Conservation (phyloP, 1,140 invertebrate species). For the Rhopalosiphum maidis region DNA sequence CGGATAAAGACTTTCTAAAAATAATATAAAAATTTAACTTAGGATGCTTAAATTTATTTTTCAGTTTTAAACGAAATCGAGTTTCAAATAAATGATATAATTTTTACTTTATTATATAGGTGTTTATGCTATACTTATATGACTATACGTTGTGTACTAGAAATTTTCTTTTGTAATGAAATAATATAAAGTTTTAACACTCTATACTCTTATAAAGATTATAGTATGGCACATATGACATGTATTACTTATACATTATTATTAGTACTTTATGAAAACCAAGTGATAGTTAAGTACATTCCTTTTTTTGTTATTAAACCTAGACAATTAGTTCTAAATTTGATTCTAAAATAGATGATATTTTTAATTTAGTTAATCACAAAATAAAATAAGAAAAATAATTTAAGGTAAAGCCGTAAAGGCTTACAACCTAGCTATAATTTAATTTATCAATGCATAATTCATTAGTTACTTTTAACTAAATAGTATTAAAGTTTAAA, state of each 20-base stretch:
- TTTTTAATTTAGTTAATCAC: no score
- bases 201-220: background rate
- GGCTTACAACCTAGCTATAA: background rate
- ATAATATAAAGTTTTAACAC: background rate
- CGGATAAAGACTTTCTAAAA: constrained; percentile 46
- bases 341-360: background rate
- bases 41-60: background rate
- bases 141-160: background rate
- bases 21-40: background rate
- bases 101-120: background rate
- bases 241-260: background rate
- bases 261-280: background rate
- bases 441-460: background rate
- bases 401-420: no score
- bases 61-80: background rate
- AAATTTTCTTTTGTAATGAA: background rate
- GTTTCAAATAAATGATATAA: background rate
- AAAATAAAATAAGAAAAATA: no score
- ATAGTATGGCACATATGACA: background rate
- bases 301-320: background rate
- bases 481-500: background rate
- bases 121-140: background rate
- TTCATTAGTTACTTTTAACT: background rate
- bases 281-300: background rate
- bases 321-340: background rate